Percentiles rank a stretch among this genome's conserved stretches.
Conservation (phyloP, 2,888 invertebrate species). For the Rhagonycha fulva region DNA sequence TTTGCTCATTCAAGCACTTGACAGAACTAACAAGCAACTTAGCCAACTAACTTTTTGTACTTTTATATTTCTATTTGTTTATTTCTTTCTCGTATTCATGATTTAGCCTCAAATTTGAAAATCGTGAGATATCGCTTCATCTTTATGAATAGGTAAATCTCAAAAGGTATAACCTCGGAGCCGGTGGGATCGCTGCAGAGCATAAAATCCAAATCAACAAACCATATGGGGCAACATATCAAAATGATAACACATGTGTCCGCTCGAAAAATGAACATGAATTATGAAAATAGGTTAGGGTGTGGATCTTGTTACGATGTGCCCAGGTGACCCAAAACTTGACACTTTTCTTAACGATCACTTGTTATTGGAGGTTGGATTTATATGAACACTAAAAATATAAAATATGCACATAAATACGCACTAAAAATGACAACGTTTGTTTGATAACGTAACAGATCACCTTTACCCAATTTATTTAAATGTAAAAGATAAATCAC, state of each 20-base stretch:
- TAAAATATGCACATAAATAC: background rate
- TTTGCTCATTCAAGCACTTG: slow-evolving; percentile 24
- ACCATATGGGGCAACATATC: slow-evolving; percentile 46
- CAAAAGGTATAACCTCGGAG: slow-evolving; percentile 36
- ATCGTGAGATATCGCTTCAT: slow-evolving; percentile 36
- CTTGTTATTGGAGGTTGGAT: background rate
- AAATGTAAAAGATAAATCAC: background rate
- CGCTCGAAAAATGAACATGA: slow-evolving; percentile 32
- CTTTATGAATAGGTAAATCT: slow-evolving; percentile 51
- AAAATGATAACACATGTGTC: slow-evolving; percentile 42
- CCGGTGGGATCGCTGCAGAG: slow-evolving; percentile 47
- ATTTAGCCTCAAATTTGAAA: slow-evolving; percentile 16
- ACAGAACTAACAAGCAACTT: slow-evolving; percentile 25
- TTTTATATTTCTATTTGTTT: slow-evolving; percentile 11
- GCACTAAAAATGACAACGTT: background rate
- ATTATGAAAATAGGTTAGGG: slow-evolving; percentile 36
- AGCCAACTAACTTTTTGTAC: slow-evolving; percentile 12
- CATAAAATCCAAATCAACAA: slow-evolving; percentile 50
- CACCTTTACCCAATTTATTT: background rate
- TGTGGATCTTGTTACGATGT: slow-evolving; percentile 27
- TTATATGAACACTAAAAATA: background rate
- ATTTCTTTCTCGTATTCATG: slow-evolving; percentile 20
- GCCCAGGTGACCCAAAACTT: slow-evolving; percentile 34
- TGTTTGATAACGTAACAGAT: background rate
- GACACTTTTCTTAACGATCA: slow-evolving; percentile 11